Evolutionary conservation across 2,113 vertebrate genomes (phyloP).

Genomic region (Nanorana parkeri): DNA sequence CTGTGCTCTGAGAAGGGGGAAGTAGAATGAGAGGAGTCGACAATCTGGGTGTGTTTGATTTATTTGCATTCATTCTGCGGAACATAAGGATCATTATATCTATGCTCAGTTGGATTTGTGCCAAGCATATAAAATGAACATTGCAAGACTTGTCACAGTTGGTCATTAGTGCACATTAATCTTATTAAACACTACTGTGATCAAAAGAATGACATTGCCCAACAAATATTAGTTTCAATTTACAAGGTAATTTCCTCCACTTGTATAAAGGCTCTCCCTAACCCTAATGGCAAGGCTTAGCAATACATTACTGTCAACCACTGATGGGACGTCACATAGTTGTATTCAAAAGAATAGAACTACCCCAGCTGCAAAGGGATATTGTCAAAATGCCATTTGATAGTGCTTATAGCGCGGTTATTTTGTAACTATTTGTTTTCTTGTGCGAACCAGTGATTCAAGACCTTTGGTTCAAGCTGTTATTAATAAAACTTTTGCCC

Average conservation of each 20-base stretch:
- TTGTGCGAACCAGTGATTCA: too few species aligned
- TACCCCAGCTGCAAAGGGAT: neutral
- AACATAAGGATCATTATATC: conserved; percentile 48
- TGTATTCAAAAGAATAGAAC: conserved; percentile 4
- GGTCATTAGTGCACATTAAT: conserved; percentile 52
- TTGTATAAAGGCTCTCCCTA: conserved; percentile 36
- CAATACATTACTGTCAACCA: conserved; percentile 29
- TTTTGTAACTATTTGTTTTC: too few species aligned
- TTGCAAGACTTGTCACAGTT: conserved; percentile 39
- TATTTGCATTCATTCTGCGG: conserved; percentile 39
- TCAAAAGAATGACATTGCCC: conserved; percentile 44
- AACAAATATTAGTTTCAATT: conserved; percentile 55
- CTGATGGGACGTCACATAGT: conserved; percentile 15
- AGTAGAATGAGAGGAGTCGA: neutral
- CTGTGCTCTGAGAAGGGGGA: conserved; percentile 6
- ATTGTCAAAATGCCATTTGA: neutral
- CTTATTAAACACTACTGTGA: conserved; percentile 45
- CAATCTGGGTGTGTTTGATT: conserved; percentile 47
- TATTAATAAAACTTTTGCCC: too few species aligned
- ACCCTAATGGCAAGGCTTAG: conserved; percentile 5
- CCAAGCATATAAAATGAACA: conserved; percentile 45
- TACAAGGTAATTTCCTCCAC: conserved; percentile 38
- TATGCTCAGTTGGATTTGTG: conserved; percentile 46
- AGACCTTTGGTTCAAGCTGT: too few species aligned
- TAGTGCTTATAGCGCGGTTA: too few species aligned